Percentiles rank a stretch among this genome's conserved stretches.
phyloP scores from a whole-genome alignment of 2,113 vertebrate species.

The Epinephelus cyanopodus region DNA sequence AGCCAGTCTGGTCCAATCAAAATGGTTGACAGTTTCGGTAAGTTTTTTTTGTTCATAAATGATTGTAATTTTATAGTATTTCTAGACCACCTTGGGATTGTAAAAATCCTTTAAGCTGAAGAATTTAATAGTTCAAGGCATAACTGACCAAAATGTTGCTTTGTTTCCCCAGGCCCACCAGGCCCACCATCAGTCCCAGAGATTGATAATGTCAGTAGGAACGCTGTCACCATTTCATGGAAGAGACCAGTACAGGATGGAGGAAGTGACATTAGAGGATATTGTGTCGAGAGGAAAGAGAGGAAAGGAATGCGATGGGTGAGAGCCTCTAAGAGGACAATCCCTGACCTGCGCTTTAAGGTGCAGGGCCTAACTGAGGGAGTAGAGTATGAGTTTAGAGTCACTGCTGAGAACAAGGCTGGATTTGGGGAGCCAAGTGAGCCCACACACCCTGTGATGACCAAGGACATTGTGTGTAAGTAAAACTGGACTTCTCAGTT shows the following conservation, averaged over 20 bases:
- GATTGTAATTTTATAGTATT: background rate
- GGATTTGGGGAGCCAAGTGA: conserved; percentile 96
- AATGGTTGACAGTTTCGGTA: conserved; percentile 97
- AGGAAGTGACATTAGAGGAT: conserved; percentile 97
- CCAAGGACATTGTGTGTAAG: conserved; percentile 96
- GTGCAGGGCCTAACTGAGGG: conserved; percentile 94
- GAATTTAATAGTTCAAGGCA: background rate
- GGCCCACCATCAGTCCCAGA: conserved; percentile 96
- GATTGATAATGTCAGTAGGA: conserved; percentile 93
- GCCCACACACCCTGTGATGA: conserved; percentile 89
- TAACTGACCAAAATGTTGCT: conserved; percentile 18
- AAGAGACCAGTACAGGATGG: conserved; percentile 94
- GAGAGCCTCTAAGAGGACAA: conserved; percentile 92
- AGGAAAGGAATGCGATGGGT: conserved; percentile 97
- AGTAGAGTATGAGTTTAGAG: conserved; percentile 97
- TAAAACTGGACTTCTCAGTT: conserved; percentile 55
- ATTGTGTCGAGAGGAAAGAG: conserved; percentile 94
- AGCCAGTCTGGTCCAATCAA: conserved; percentile 93
- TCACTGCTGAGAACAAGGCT: conserved; percentile 98
- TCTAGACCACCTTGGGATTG: background rate
- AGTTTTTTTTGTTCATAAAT: conserved; percentile 53
- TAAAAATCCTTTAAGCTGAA: background rate
- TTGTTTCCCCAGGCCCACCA: conserved; percentile 83
- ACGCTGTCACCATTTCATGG: conserved; percentile 93
- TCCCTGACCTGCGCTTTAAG: conserved; percentile 96